Base-by-base conservation (phyloP, 2,797 vertebrate genomes). In the Xerus rutilus region DNA sequence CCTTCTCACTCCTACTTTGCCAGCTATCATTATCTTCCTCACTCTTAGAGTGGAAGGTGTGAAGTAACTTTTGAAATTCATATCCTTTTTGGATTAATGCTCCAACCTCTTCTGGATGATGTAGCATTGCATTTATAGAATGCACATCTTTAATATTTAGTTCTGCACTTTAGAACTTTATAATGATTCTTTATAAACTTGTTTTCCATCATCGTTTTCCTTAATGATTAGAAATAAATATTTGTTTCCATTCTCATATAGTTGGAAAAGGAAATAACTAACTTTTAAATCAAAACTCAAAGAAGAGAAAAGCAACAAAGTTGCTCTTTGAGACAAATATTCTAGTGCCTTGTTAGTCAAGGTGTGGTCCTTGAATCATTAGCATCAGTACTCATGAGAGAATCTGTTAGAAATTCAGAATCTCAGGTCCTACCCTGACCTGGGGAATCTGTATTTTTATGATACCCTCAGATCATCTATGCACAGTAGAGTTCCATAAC, bases 201-300 rank as follows among this genome's bases (percentile, higher is more conserved):
- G 32, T 32, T 91, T 86, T 78, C 12, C 13, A 59, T 35, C 47
- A 88, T 8, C 45, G 20, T 67, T 92, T 85, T 81, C 10, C 23
- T 39, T 73, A 62, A 70, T 70, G 17, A 23, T 65, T 52, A 6
- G 32, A 73, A 78, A 62, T 4, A 47, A 70, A 67, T 65, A 4
- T 20, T 35, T 89, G 5, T 59, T 64, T 45, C 8, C 32, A 81
- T 82, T 84, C 69, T 96, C n/a, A 47, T n/a, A 25, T 23, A 12
- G 0, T 7, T 83, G 32, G 30, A n/a, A 20, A 62, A 86, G 17
- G 21, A 86, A 78, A 78, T 10, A 49, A 65, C 65, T 69, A 70
- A 10, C 1, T 23, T 87, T 95, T 97, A 95, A 97, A 76, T 14
- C 87, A 90, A 76, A 95, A 95, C 17, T 67, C 14, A 67, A 18